phyloP scores from a whole-genome alignment of 2,113 vertebrate species.

The Pipa parva region DNA sequence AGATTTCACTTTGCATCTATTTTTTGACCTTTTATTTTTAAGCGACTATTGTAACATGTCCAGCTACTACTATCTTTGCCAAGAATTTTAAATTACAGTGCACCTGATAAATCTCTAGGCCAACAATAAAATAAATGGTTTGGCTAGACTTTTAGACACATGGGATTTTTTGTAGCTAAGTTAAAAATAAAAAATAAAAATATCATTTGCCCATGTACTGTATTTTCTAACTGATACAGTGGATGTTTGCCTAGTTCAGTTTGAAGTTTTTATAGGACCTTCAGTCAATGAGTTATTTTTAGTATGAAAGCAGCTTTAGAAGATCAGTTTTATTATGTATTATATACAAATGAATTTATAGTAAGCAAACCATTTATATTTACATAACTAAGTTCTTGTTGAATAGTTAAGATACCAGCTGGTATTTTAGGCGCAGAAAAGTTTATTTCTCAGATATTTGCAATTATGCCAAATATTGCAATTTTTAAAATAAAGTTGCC shows the following conservation, averaged over 20 bases:
- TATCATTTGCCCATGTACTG: not conserved
- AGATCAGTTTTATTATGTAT: not conserved
- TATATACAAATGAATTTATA: too few relatives aligned
- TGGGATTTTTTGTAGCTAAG: not conserved
- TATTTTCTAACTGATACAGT: not conserved
- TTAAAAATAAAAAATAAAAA: conserved; percentile 1
- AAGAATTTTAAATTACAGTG: not conserved
- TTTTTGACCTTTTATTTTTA: conserved; percentile 23
- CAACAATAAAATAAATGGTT: conserved; percentile 28
- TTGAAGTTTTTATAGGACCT: not conserved
- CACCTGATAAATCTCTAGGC: not conserved
- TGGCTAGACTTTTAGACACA: conserved; percentile 14
- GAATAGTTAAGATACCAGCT: too few relatives aligned
- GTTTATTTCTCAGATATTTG: too few relatives aligned
- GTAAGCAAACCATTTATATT: too few relatives aligned
- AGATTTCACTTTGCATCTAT: conserved; percentile 20
- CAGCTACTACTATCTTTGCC: not conserved
- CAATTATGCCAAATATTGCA: too few relatives aligned
- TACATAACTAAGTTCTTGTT: too few relatives aligned
- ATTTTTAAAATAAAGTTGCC: too few relatives aligned
- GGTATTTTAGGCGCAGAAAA: too few relatives aligned
- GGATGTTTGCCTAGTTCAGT: not conserved
- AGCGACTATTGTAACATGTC: conserved; percentile 14
- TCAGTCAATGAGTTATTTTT: not conserved
- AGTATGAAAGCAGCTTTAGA: not conserved